These are phyloP conservation scores for Protonemura montana DNA, from an alignment of 2,888 invertebrate species.

Conservation along the genomic window DNA sequence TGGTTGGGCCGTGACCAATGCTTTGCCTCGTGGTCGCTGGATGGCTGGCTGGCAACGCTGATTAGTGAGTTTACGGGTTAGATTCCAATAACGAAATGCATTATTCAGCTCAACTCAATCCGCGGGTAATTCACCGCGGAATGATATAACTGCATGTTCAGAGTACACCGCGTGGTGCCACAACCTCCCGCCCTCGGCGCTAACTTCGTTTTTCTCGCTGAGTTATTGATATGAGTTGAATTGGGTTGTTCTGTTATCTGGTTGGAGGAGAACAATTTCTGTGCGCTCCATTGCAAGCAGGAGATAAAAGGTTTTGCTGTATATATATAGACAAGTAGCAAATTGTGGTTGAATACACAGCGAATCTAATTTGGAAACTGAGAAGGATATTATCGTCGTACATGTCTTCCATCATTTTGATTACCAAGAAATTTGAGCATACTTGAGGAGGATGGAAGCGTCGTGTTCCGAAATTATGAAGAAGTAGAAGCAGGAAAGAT, in stretches of 20 bases:
- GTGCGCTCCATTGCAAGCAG: neutral
- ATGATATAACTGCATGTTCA: neutral
- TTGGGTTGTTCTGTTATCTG: neutral
- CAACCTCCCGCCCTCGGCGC: neutral
- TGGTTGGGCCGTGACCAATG: neutral
- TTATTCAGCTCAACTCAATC: slow-evolving; percentile 27
- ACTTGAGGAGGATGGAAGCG: neutral
- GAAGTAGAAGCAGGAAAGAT: too few species aligned
- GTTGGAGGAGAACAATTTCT: neutral
- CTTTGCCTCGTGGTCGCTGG: neutral
- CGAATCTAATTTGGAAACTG: neutral
- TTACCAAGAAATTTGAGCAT: neutral
- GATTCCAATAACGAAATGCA: slow-evolving; percentile 31
- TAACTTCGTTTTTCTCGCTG: neutral
- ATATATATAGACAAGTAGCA: neutral
- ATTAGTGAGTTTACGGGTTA: neutral
- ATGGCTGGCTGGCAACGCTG: neutral
- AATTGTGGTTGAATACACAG: neutral
- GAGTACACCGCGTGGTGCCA: neutral
- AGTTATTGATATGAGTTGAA: neutral
- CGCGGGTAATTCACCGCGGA: neutral
- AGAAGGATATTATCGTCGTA: neutral
- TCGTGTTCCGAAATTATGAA: neutral
- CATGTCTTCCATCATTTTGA: neutral
- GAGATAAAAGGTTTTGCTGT: neutral